Evolutionary conservation across 2,113 vertebrate species (phyloP).

Genomic region (Sylvia atricapilla): DNA sequence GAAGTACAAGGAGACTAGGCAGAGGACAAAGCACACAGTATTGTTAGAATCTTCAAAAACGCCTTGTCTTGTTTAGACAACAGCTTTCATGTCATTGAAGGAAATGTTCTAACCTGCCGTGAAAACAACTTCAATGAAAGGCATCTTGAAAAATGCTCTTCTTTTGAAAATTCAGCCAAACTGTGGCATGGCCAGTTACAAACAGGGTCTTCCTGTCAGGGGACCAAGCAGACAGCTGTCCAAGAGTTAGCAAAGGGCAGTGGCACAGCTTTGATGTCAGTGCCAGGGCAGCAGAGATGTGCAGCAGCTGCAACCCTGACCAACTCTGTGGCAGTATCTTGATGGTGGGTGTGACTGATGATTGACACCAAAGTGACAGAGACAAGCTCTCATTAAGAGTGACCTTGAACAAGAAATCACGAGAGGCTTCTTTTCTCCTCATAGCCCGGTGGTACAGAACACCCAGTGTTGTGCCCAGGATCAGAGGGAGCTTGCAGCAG

Average conservation of each 20-base stretch:
- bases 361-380: neutral
- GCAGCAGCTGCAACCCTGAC: neutral
- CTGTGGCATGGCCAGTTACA: neutral
- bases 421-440: neutral
- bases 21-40: neutral
- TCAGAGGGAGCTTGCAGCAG: neutral
- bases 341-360: neutral
- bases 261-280: fast-evolving
- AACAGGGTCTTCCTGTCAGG: neutral
- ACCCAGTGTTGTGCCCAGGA: fast-evolving
- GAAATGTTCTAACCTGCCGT: neutral
- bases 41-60: neutral
- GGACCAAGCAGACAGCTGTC: neutral
- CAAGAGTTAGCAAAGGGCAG: neutral
- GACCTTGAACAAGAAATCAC: neutral
- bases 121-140: neutral
- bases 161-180: neutral
- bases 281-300: neutral
- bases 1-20: neutral
- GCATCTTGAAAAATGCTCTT: neutral
- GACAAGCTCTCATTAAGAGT: neutral
- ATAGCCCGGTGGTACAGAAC: neutral
- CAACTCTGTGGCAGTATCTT: neutral
- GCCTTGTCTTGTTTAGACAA: neutral
- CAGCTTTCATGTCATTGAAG: neutral